phyloP scores from a whole-genome alignment of 2,113 vertebrate species.

The Pelusios castaneus region DNA sequence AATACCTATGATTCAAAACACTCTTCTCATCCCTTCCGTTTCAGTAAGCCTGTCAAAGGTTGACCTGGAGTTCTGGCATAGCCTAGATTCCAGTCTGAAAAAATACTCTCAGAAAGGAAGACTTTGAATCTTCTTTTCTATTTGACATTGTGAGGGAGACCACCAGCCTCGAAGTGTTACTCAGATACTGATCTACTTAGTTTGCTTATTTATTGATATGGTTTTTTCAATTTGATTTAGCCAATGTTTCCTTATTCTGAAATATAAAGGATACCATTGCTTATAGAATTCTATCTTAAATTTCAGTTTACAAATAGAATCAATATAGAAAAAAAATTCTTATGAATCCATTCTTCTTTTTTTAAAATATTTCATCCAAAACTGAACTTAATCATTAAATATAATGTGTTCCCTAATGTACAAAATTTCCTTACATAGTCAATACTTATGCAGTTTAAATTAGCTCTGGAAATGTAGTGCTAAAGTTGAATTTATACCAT shows the following conservation, averaged over 20 bases:
- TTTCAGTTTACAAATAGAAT: neutral
- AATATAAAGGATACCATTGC: neutral
- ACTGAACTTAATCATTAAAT: neutral
- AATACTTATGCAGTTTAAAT: neutral
- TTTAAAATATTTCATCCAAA: neutral
- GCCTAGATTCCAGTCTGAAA: neutral
- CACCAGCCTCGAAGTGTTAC: neutral
- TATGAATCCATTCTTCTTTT: neutral
- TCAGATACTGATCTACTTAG: neutral
- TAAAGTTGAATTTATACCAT: too few species aligned
- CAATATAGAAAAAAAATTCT: neutral
- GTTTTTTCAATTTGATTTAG: neutral
- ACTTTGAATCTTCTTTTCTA: neutral
- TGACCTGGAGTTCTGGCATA: neutral
- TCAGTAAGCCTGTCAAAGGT: neutral
- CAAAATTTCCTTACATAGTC: neutral
- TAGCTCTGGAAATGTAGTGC: too few species aligned
- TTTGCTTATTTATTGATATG: neutral
- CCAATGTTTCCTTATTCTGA: neutral
- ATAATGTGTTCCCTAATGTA: neutral
- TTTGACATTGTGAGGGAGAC: neutral
- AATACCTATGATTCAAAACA: neutral
- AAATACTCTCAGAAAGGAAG: neutral
- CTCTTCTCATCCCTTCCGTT: neutral
- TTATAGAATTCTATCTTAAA: neutral